Evolutionary conservation across 92 coral and sea anemone species (phyloP), one percentile per base, ranked within the genome.

Genomic region (Umimayanthus kanabou): DNA sequence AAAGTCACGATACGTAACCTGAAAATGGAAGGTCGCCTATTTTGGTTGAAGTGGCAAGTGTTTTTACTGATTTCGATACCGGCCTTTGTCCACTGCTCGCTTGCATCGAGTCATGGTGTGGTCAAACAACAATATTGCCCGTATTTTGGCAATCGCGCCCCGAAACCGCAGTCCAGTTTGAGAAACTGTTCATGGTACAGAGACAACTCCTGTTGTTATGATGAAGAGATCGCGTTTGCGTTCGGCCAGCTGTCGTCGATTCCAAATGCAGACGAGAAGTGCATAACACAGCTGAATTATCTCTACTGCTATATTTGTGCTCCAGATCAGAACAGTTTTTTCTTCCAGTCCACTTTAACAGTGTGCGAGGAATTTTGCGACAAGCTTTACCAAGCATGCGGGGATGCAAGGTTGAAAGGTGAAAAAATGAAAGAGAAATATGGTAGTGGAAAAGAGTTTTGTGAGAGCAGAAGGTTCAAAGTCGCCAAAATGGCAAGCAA

Each of bases 221-320:
- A 94, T 82, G 96, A 95, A 47, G 99, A 97, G 81, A 75, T 97
- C 33, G 92, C 88, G 23, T 93, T 88, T 80, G 93, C 96, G 28
- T 95, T 97, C 85, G 76, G 89, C 3, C 90, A 90, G 39, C 85
- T 97, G 69, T 92, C 94, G 7, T 94, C 99, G 3, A 88, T 97
- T 13, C 91, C 88, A 5, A 92, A 89, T 16, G 96, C 99, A 23
- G 92, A 88, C 82, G 88, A 87, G 37, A 87, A 91, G 23, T 97
- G 99, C 43, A 43, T 53, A 9, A 80, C 65, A 45, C 76, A 97
- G 65, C 90, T 93, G 71, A 95, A 92, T 84, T 97, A 95, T 73
- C 79, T 97, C 67, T 95, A 95, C 86, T 97, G 99, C 87, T 97
- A 94, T 87, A 93, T 97, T 39, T 97, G 99, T 86, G 99, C 98